These are phyloP conservation scores for Venusia cambrica DNA, from an alignment of 2,888 invertebrate species.

Conservation along the genomic window DNA sequence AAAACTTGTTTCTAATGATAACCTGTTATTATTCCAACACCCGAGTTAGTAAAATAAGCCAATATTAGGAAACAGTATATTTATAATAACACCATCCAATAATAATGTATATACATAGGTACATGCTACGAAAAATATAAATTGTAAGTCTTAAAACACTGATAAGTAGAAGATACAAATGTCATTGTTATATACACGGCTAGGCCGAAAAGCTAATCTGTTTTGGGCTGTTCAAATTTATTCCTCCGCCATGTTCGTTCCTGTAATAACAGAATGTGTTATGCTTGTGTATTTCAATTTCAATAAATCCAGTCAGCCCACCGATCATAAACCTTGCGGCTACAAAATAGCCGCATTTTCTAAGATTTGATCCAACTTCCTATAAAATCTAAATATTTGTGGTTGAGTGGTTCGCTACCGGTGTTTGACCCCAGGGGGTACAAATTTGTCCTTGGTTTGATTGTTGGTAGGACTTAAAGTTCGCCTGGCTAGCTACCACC, in stretches of 20 bases:
- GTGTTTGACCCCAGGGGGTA: too few species aligned
- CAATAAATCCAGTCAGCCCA: background rate
- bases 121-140: slow-evolving; percentile 48
- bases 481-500: too few species aligned
- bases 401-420: too few species aligned
- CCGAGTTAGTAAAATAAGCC: slow-evolving; percentile 27
- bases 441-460: too few species aligned
- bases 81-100: slow-evolving; percentile 54
- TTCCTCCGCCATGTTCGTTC: slow-evolving; percentile 76
- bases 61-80: slow-evolving; percentile 53
- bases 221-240: slow-evolving; percentile 66
- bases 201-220: slow-evolving; percentile 45
- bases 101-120: too few species aligned
- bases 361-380: too few species aligned
- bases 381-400: too few species aligned
- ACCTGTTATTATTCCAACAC: slow-evolving; percentile 16
- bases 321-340: too few species aligned
- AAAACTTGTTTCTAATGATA: slow-evolving; percentile 29
- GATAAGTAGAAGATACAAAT: slow-evolving; percentile 26
- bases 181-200: slow-evolving; percentile 22
- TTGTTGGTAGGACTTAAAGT: too few species aligned
- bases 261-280: slow-evolving; percentile 53
- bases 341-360: too few species aligned
- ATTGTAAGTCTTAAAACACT: slow-evolving; percentile 26
- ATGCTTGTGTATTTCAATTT: slow-evolving; percentile 1